A percentile compares a stretch with the other conserved stretches of the same genome.
These are phyloP conservation scores for Amniataba percoides DNA, from an alignment of 2,797 vertebrate genomes.

Conservation along the genomic window DNA sequence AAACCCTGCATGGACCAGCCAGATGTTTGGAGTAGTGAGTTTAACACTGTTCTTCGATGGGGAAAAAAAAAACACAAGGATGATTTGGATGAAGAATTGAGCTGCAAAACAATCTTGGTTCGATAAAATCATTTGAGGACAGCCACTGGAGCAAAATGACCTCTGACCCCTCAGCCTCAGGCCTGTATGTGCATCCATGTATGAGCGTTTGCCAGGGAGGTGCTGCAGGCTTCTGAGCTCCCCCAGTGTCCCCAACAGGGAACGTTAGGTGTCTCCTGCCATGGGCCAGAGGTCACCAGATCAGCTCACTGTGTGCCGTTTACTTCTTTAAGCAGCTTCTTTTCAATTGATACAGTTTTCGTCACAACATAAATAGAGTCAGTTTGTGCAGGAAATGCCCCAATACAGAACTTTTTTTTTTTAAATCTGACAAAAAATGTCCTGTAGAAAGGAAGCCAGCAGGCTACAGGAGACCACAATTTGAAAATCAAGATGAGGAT, in stretches of 20 bases:
- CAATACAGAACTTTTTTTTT: background rate
- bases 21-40: background rate
- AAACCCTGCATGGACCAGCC: background rate
- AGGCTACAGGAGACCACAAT: background rate
- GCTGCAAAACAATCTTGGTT: conserved; percentile 16
- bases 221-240: conserved; percentile 31
- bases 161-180: conserved; percentile 44
- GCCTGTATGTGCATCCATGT: conserved; percentile 27
- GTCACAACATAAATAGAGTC: background rate
- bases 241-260: conserved; percentile 3
- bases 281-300: conserved; percentile 37
- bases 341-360: background rate
- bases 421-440: background rate
- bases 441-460: background rate
- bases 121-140: conserved; percentile 19
- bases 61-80: background rate
- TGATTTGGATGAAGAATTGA: background rate
- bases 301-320: background rate
- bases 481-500: background rate
- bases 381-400: background rate
- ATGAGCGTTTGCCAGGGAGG: conserved; percentile 4
- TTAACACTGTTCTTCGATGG: background rate
- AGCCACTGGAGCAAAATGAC: conserved; percentile 53
- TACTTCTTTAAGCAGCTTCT: conserved; percentile 2
- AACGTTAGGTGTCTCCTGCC: conserved; percentile 9